Conservation (phyloP, 1,140 invertebrate genomes). For the Diorhabda sublineata region DNA sequence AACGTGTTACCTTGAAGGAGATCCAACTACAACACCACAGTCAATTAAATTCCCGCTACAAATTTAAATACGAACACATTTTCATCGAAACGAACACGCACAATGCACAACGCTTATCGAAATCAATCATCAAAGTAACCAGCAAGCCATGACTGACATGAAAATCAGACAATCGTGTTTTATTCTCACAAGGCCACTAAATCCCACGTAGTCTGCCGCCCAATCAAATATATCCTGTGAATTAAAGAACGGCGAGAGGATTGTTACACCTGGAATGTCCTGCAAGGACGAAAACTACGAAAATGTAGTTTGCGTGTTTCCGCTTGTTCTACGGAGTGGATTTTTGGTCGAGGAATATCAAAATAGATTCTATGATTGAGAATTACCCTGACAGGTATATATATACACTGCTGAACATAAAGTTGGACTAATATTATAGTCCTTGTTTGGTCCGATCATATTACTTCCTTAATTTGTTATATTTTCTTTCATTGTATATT, state of each 20-base stretch:
- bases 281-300: not conserved
- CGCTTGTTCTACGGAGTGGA: not conserved
- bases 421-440: too few species aligned
- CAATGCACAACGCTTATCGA: constrained; percentile 4
- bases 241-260: not conserved
- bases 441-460: too few species aligned
- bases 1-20: not conserved
- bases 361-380: constrained; percentile 8
- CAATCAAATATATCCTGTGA: constrained; percentile 7
- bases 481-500: too few species aligned
- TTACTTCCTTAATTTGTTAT: too few species aligned
- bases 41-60: not conserved
- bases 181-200: constrained; percentile 27
- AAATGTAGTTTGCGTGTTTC: not conserved
- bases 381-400: too few species aligned
- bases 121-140: constrained; percentile 26
- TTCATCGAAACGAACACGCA: constrained; percentile 2
- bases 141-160: constrained; percentile 27
- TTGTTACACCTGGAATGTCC: not conserved
- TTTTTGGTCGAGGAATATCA: not conserved
- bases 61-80: not conserved
- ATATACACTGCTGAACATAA: too few species aligned
- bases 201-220: constrained; percentile 19
- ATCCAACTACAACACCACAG: not conserved
- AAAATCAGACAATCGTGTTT: constrained; percentile 30